Base-by-base conservation (phyloP, 53 echinoderm and acorn worm genomes). In the Crossaster papposus region DNA sequence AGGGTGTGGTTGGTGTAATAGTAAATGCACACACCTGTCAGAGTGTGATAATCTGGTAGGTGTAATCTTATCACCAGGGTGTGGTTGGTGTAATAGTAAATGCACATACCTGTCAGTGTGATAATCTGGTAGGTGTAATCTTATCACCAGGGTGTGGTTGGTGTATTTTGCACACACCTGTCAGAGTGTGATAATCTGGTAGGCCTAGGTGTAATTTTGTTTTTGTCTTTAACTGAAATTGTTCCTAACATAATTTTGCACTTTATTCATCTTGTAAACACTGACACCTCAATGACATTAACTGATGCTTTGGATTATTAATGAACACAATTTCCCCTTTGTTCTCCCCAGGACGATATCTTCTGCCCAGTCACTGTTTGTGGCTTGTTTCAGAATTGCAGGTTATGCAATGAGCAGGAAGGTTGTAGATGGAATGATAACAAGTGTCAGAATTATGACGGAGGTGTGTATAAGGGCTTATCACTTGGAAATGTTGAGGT, bases 1-100 rank as follows among this genome's bases (percentile, higher is more conserved):
- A 52, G 95, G 97, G 58, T 97, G 97, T 90, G 94, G 94, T 24
- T 97, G 92, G 93, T 97, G 97, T 92, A 52, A 91, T 26, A 82
- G 83, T 30, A 83, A 86, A 68, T 97, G 95, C 89, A 91, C 34
- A 64, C 26, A 24, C 73, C 22, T 90, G 14, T 28, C 35, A 29
- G 68, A 78, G 22, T 90, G 90, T 78, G 33, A 68, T 15, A 65
- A 76, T 63, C 87, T 2, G 62, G 87, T 87, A 87, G 24, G n/a
- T n/a, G n/a, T n/a, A n/a, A n/a, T n/a, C n/a, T n/a, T n/a, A n/a
- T n/a, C 44, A 34, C 92, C 82, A 52, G 95, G 97, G 58, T 97
- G 97, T 90, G 94, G 94, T 24, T 97, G 92, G 93, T 97, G 97
- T 92, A 52, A 91, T 26, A 82, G 83, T 30, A 83, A 86, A 68